Evolutionary conservation across 1,140 invertebrate genomes (phyloP), one percentile per base, ranked within the genome.

Genomic region (Bombus sibiricus): DNA sequence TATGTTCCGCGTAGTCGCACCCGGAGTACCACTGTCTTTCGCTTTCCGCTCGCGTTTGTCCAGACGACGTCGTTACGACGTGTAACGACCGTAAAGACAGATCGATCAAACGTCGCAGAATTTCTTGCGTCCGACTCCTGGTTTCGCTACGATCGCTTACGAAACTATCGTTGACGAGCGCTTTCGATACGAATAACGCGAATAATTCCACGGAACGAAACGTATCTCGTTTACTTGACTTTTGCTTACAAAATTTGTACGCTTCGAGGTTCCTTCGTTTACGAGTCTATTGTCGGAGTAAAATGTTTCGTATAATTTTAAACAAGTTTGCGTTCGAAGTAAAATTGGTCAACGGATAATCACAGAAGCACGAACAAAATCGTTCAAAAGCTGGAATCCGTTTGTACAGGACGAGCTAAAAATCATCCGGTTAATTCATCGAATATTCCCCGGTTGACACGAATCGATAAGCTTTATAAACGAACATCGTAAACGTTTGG

Each of bases 361-460:
- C 66, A 8, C 66, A 22, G 10, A 25, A 25, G 10, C 37, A n/a
- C 25, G 13, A 72, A 72, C 34, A 41, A 73, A 43, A 43, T 72
- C 12, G 37, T 28, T 41, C 18, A 18, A 72, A 72, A n/a, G 69
- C 28, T 37, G 37, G 3, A 39, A 39, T 25, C 22, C 13, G 25
- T 43, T 12, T 28, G 18, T 39, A 39, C 34, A 5, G 37, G 1
- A 1, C 25, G 2, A n/a, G 69, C 13, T 72, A 41, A 72, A 72
- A 72, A 72, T 73, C 69, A 41, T 10, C 25, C 12, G 69, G 28
- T 34, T 68, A 86, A 86, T 87, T 76, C 9, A 28, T 34, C 10
- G 10, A 43, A 85, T 64, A 43, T 37, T 53, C 9, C 4, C 28
- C 32, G 73, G 47, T 8, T 25, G 34, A 57, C 47, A 47, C 4